Evolutionary conservation across 2,888 invertebrate species (phyloP).

Genomic region (Eilema sororculum): DNA sequence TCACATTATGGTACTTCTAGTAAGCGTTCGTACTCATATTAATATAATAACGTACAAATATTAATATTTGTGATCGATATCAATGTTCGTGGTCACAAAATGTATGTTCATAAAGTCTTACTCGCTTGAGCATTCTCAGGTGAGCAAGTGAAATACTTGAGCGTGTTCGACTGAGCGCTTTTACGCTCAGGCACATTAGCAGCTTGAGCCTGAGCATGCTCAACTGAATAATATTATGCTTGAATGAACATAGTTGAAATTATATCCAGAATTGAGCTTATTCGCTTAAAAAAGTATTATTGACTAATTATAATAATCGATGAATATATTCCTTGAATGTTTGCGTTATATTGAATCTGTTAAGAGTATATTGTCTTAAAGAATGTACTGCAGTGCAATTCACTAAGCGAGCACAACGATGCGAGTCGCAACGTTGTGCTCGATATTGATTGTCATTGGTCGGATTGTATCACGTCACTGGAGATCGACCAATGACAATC

Average conservation of each 20-base stretch:
- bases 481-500: too few species aligned
- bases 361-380: not conserved
- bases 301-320: not conserved
- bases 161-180: too few species aligned
- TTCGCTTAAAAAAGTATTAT: conserved; percentile 3
- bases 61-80: not conserved
- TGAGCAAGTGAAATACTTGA: too few species aligned
- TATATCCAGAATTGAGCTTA: conserved; percentile 4
- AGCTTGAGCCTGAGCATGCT: not conserved
- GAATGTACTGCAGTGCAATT: too few species aligned
- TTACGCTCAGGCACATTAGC: too few species aligned
- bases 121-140: not conserved
- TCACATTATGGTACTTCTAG: too few species aligned
- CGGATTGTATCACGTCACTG: too few species aligned
- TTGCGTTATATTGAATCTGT: not conserved
- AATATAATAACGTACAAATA: not conserved
- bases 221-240: not conserved
- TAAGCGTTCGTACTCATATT: not conserved
- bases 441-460: too few species aligned
- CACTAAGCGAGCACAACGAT: too few species aligned
- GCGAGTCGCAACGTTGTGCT: too few species aligned
- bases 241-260: not conserved
- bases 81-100: not conserved
- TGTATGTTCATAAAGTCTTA: not conserved
- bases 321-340: not conserved